A percentile compares a stretch with the other conserved stretches of the same genome.
These are phyloP conservation scores for Gallinago jamesoni DNA, from an alignment of 2,113 vertebrate species.

Conservation along the genomic window DNA sequence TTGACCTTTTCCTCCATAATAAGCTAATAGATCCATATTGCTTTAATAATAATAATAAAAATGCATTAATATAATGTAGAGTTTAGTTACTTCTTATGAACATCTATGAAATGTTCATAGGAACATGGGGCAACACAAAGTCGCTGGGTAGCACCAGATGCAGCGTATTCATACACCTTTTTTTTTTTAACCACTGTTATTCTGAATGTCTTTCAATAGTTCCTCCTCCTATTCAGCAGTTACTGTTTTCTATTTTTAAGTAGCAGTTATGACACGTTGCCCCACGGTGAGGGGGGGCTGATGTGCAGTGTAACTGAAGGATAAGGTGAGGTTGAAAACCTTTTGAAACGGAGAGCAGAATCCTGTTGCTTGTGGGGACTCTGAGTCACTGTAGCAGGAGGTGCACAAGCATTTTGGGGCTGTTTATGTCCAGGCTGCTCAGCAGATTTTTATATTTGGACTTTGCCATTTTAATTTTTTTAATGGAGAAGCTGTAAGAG, in stretches of 20 bases:
- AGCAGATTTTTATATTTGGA: not conserved
- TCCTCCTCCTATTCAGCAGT: not conserved
- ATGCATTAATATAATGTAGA: not conserved
- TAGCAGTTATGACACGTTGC: not conserved
- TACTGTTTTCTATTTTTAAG: fast-evolving
- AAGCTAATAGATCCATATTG: not conserved
- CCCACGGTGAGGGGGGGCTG: not conserved
- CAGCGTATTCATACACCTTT: not conserved
- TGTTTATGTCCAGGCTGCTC: not conserved
- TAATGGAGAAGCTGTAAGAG: fast-evolving
- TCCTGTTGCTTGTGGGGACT: not conserved
- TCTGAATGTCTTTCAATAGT: not conserved
- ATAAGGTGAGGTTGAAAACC: not conserved
- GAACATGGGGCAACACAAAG: not conserved
- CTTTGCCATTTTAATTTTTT: not conserved
- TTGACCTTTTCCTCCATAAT: not conserved
- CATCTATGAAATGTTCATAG: not conserved
- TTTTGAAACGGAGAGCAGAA: not conserved
- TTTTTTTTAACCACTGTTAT: not conserved
- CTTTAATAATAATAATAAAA: not conserved
- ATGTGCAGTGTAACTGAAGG: fast-evolving
- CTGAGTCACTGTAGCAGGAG: not conserved
- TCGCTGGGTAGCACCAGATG: not conserved
- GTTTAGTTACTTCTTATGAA: not conserved
- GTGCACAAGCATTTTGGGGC: fast-evolving